phyloP scores from a whole-genome alignment of 2,888 invertebrate species.

The Hypena proboscidalis region DNA sequence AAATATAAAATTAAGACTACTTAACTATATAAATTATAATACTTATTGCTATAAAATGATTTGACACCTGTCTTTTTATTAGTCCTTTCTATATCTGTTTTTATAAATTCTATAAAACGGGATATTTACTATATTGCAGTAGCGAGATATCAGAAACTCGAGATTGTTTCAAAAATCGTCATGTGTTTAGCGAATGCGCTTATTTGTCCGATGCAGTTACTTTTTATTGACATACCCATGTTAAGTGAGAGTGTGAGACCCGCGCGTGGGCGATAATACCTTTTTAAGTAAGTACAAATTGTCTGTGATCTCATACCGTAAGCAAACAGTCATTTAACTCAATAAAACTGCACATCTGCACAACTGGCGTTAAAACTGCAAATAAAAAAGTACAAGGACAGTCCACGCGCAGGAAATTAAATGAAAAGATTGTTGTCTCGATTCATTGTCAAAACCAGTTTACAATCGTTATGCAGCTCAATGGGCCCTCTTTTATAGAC shows the following conservation, averaged over 20 bases:
- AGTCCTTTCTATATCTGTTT: too few species aligned
- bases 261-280: slow-evolving; percentile 18
- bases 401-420: slow-evolving; percentile 13
- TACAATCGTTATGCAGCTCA: not conserved
- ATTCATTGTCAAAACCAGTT: slow-evolving; percentile 33
- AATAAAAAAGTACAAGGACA: slow-evolving; percentile 15
- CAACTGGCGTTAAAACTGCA: slow-evolving; percentile 3
- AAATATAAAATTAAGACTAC: too few species aligned
- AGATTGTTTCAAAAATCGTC: too few species aligned
- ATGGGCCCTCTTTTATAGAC: slow-evolving; percentile 17
- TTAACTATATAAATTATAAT: too few species aligned
- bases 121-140: too few species aligned
- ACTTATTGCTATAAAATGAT: too few species aligned
- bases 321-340: slow-evolving; percentile 20
- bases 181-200: too few species aligned
- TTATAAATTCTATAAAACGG: too few species aligned
- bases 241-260: not conserved
- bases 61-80: too few species aligned
- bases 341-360: slow-evolving; percentile 1
- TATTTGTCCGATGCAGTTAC: not conserved
- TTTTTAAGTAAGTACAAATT: slow-evolving; percentile 24
- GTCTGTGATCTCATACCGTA: slow-evolving; percentile 24
- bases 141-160: too few species aligned
- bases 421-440: slow-evolving; percentile 12
- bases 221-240: not conserved